A percentile compares a stretch with the other conserved stretches of the same genome.
Conservation (phyloP, 2,113 vertebrate genomes). For the Otus sunia region DNA sequence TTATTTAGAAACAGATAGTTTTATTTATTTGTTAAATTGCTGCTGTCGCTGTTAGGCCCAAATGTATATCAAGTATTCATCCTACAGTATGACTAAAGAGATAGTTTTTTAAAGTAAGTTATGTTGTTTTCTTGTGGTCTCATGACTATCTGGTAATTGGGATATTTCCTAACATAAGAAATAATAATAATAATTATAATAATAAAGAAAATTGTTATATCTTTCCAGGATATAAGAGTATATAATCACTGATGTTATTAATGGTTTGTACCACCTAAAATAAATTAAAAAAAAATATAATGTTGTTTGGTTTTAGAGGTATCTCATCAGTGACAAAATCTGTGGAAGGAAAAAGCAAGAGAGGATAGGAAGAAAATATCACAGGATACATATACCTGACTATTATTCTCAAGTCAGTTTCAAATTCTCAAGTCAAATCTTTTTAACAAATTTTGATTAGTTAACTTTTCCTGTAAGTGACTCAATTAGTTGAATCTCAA, state of each 20-base stretch:
- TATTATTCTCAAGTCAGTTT: neutral
- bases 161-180: neutral
- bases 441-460: neutral
- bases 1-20: neutral
- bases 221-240: neutral
- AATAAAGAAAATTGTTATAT: neutral
- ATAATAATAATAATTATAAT: neutral
- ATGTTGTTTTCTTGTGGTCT: neutral
- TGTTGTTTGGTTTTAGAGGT: neutral
- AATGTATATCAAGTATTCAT: neutral
- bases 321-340: neutral
- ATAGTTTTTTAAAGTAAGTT: accelerated
- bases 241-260: neutral
- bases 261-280: neutral
- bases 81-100: neutral
- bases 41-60: accelerated
- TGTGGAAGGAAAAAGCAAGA: neutral
- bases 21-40: neutral
- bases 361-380: neutral
- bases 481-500: neutral
- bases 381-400: neutral
- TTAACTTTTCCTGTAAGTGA: neutral
- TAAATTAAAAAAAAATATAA: neutral
- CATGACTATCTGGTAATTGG: neutral
- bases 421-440: neutral